Evolutionary conservation across 2,888 invertebrate species (phyloP).

Genomic region (Ennomos quercinarius): DNA sequence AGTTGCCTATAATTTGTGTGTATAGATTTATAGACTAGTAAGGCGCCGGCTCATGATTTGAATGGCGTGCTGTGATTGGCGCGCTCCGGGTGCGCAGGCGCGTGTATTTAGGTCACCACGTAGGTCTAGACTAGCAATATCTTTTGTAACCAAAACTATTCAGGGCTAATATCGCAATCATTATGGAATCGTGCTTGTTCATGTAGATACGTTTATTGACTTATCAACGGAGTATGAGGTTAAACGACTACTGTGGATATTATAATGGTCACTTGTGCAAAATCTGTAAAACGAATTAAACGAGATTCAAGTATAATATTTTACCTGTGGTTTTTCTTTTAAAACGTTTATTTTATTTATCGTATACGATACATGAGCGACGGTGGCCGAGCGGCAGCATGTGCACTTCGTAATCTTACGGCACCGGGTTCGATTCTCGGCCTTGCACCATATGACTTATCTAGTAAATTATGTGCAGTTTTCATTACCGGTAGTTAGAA

Average conservation of each 20-base stretch:
- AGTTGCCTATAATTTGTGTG: constrained; percentile 65
- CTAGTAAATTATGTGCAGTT: too few relatives aligned
- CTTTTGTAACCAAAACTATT: constrained; percentile 55
- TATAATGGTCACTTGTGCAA: too few relatives aligned
- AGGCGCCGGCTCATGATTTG: constrained; percentile 77
- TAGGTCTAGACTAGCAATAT: constrained; percentile 75
- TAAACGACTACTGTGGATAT: not conserved
- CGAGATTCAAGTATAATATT: too few relatives aligned
- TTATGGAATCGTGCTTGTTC: constrained; percentile 24
- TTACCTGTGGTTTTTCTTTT: too few relatives aligned
- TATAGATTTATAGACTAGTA: constrained; percentile 69
- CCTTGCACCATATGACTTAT: too few relatives aligned
- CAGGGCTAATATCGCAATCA: constrained; percentile 39
- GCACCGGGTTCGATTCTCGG: too few relatives aligned
- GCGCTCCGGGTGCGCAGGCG: constrained; percentile 75
- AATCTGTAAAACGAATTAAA: too few relatives aligned
- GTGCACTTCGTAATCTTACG: too few relatives aligned
- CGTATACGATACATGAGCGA: too few relatives aligned
- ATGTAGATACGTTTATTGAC: constrained; percentile 12
- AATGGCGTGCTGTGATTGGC: constrained; percentile 77
- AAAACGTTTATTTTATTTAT: too few relatives aligned
- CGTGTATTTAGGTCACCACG: constrained; percentile 79
- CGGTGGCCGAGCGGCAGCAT: too few relatives aligned
- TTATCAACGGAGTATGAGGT: constrained; percentile 21
- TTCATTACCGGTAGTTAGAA: too few relatives aligned